Evolutionary conservation across 2,888 invertebrate genomes (phyloP), one percentile per base, ranked within the genome.

Genomic region (Drymonia ruficornis): DNA sequence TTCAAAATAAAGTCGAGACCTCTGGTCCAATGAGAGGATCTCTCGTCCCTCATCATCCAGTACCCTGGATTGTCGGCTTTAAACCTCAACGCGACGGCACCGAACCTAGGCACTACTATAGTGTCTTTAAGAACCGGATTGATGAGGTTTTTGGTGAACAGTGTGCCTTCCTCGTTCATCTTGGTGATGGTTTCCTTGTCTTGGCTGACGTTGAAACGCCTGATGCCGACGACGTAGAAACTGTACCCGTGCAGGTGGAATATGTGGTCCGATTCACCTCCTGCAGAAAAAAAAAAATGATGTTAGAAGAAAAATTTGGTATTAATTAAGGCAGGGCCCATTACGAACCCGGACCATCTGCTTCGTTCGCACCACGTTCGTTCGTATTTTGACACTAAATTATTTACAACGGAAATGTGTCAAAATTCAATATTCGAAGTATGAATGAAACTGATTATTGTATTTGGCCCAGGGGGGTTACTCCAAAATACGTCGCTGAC

Each of bases 21-120:
- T 63, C 96, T 93, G 0, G 96, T 95, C 94, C 96, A 96, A 65
- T 96, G 95, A 18, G 94, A 93, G 0, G 96, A 94, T 50, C 95
- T 93, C 78, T 96, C 96, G 67, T 97, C 96, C 67, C 96, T 94
- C 80, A 97, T 93, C 84, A 97, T 93, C 97, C 97, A 97, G 70
- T 95, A 96, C 13, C 97, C 97, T 71, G 96, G 96, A 86, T 97
- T 97, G 67, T 95, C 93, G 11, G 97, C 96, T 67, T 94, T 93
- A 74, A 97, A 96, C 56, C 96, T 91, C 36, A 97, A 76, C 2
- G 95, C 95, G 0, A 95, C 95, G 0, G 94, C 95, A 0, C 96
- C 95, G 56, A 94, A 94, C 75, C 94, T 95, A 0, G 96, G 96
- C 29, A 97, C 94, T 1, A 95, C 93, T 53, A 97, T 93, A 0